A percentile compares a stretch with the other conserved stretches of the same genome.
Conservation (phyloP, 2,797 vertebrate species). For the Acropternis orthonyx region DNA sequence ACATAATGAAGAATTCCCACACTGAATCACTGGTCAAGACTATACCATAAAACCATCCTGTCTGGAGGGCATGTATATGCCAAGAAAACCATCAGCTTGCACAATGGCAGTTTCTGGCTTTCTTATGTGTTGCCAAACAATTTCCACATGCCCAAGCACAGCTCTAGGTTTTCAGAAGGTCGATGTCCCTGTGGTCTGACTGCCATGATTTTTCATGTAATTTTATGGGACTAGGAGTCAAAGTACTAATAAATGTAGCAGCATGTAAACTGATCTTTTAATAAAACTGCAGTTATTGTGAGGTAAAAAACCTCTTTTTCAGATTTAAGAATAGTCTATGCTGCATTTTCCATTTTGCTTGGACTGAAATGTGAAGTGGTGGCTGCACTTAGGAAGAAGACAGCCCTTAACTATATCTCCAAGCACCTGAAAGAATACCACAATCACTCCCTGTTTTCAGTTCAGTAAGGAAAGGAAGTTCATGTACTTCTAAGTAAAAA, state of each 20-base stretch:
- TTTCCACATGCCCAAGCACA: neutral
- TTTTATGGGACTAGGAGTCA: slow-evolving; percentile 14
- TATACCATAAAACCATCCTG: neutral
- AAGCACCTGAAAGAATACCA: slow-evolving; percentile 52
- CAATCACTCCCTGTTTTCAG: slow-evolving; percentile 23
- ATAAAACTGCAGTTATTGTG: slow-evolving; percentile 32
- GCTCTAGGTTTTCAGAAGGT: neutral
- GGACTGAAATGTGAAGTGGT: slow-evolving; percentile 31
- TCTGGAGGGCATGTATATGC: neutral
- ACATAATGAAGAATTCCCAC: neutral
- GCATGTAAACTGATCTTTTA: slow-evolving; percentile 46
- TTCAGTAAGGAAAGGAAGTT: neutral
- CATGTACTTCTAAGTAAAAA: neutral
- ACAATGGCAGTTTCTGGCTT: neutral
- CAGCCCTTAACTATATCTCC: neutral
- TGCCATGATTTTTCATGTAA: neutral
- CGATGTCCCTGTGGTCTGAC: neutral
- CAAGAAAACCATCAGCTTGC: neutral
- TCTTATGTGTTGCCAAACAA: neutral
- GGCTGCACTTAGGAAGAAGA: slow-evolving; percentile 14
- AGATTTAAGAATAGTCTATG: neutral
- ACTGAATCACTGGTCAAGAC: neutral
- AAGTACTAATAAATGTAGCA: slow-evolving; percentile 2
- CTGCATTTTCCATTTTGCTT: slow-evolving; percentile 57
- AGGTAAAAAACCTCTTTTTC: neutral